Percentiles rank a stretch among this genome's conserved stretches.
Conservation (phyloP, 37 sponge, comb jelly and placozoan species). For the Oscarella lobularis region DNA sequence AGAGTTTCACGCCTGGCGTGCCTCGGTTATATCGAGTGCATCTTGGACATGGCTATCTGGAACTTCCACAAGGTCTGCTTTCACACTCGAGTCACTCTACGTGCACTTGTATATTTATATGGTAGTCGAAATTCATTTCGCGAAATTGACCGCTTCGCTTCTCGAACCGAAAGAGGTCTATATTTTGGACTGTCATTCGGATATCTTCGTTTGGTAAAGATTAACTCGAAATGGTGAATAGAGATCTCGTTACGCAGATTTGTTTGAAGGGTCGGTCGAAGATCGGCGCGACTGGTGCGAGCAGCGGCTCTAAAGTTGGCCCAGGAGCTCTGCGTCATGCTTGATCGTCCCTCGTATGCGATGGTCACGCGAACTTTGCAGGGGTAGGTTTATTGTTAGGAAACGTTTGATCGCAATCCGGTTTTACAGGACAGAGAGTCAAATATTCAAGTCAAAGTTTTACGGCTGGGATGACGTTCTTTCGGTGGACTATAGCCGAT, state of each 20-base stretch:
- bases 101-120: not conserved
- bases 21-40: constrained; percentile 42
- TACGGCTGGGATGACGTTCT: constrained; percentile 77
- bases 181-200: not conserved
- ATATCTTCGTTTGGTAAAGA: constrained; percentile 4
- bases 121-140: not conserved
- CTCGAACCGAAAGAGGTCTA: not conserved
- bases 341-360: constrained; percentile 37
- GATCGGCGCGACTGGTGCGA: constrained; percentile 58
- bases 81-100: not conserved
- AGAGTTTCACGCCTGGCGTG: not conserved
- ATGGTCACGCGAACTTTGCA: constrained; percentile 66
- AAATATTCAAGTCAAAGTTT: constrained; percentile 56
- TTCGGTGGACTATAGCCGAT: constrained; percentile 60
- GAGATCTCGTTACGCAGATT: no score
- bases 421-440: constrained; percentile 41
- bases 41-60: constrained; percentile 83
- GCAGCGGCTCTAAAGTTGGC: constrained; percentile 77
- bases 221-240: not conserved
- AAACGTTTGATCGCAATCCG: not conserved
- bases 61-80: constrained; percentile 61
- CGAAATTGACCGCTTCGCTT: not conserved
- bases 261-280: constrained; percentile 53
- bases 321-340: constrained; percentile 51
- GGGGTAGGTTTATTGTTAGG: constrained; percentile 30